These are phyloP conservation scores for Thalpophila matura DNA, from an alignment of 2,888 invertebrate genomes.

Conservation along the genomic window DNA sequence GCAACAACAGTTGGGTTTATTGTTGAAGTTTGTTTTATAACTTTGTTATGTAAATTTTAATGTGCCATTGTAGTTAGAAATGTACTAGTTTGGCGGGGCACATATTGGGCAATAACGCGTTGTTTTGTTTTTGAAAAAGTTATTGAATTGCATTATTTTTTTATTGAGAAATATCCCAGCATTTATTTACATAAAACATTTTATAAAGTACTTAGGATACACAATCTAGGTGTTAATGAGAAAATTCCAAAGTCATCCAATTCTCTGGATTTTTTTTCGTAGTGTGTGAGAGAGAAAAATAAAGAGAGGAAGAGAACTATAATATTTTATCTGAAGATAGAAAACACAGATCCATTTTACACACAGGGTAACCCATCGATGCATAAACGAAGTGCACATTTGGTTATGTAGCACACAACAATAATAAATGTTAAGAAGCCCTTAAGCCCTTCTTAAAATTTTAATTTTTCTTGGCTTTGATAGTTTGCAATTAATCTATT, in stretches of 20 bases:
- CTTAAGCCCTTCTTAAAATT: no score
- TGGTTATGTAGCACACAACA: no score
- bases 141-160: no score
- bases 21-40: conserved; percentile 50
- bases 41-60: conserved; percentile 47
- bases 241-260: no score
- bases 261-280: no score
- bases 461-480: no score
- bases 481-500: not conserved
- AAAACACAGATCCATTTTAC: not conserved
- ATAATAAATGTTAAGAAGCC: no score
- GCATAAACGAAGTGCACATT: not conserved
- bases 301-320: not conserved
- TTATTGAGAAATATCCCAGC: no score
- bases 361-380: not conserved
- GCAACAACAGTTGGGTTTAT: conserved; percentile 38
- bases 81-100: conserved; percentile 17
- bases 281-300: no score
- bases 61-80: conserved; percentile 35
- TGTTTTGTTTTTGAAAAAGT: not conserved
- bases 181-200: no score
- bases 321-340: not conserved
- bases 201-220: no score
- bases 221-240: no score
- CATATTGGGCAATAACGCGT: conserved; percentile 5